Percentiles rank a stretch among this genome's conserved stretches.
Evolutionary conservation across 2,113 vertebrate genomes (phyloP).

Genomic region (Fregata magnificens): DNA sequence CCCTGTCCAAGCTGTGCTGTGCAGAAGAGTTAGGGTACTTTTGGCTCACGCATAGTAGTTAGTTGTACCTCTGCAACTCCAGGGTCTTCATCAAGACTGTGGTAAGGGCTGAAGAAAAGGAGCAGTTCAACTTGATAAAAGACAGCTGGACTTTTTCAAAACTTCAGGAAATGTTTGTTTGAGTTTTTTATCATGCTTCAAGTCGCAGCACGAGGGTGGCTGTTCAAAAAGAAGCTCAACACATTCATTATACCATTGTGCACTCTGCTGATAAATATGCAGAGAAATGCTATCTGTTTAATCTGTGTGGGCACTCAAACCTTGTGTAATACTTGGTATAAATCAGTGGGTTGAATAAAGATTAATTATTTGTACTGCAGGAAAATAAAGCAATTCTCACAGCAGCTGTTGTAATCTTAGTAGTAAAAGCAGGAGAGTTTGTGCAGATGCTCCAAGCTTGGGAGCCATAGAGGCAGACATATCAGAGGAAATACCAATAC

Average conservation of each 20-base stretch:
- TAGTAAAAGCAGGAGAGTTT: background rate
- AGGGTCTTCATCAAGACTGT: background rate
- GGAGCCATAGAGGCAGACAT: background rate
- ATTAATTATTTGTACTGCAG: background rate
- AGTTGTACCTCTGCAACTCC: background rate
- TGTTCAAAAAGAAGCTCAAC: background rate
- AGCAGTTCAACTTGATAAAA: background rate
- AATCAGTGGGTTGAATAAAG: slow-evolving; percentile 25
- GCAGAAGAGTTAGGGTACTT: background rate
- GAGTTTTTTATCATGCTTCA: background rate
- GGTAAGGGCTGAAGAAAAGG: background rate
- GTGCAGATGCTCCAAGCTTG: background rate
- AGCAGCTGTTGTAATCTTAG: slow-evolving; percentile 25
- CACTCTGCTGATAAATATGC: background rate
- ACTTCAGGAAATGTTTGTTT: background rate
- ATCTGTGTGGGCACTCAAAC: slow-evolving; percentile 2
- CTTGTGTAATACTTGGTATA: background rate
- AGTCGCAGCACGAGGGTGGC: background rate
- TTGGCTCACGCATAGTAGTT: background rate
- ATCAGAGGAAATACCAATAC: background rate
- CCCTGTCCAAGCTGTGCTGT: background rate
- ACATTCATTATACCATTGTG: background rate
- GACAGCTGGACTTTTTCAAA: background rate
- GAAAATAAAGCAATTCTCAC: slow-evolving; percentile 36
- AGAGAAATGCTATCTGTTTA: background rate